A percentile compares a stretch with the other conserved stretches of the same genome.
phyloP scores from a whole-genome alignment of 2,113 vertebrate genomes.

The Cyanoderma ruficeps region DNA sequence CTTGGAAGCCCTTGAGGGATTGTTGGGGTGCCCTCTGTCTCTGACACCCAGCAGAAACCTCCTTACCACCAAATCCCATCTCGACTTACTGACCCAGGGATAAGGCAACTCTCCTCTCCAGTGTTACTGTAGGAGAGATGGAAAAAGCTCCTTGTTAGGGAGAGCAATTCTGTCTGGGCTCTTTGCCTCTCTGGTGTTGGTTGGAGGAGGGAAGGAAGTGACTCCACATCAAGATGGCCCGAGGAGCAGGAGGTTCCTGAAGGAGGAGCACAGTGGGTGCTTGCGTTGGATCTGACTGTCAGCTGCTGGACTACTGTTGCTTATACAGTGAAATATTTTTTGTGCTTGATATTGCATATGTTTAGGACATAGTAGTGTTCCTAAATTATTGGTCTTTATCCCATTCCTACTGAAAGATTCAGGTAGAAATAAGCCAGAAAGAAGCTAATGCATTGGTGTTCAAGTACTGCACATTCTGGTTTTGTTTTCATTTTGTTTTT shows the following conservation, averaged over 20 bases:
- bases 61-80: background rate
- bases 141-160: background rate
- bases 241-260: background rate
- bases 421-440: background rate
- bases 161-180: background rate
- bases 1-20: background rate
- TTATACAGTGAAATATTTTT: background rate
- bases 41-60: background rate
- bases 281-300: fast-evolving
- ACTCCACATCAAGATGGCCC: background rate
- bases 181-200: fast-evolving
- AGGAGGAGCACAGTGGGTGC: background rate
- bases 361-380: background rate
- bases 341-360: background rate
- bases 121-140: background rate
- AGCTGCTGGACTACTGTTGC: background rate
- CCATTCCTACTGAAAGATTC: background rate
- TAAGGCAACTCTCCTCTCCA: background rate
- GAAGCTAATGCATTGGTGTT: background rate
- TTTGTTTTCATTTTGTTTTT: background rate
- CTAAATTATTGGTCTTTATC: background rate
- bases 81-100: background rate
- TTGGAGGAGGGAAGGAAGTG: background rate
- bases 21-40: background rate
- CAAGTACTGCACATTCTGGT: background rate